These are phyloP conservation scores for Schizaphis graminum DNA, from an alignment of 2,888 invertebrate genomes.

Conservation along the genomic window DNA sequence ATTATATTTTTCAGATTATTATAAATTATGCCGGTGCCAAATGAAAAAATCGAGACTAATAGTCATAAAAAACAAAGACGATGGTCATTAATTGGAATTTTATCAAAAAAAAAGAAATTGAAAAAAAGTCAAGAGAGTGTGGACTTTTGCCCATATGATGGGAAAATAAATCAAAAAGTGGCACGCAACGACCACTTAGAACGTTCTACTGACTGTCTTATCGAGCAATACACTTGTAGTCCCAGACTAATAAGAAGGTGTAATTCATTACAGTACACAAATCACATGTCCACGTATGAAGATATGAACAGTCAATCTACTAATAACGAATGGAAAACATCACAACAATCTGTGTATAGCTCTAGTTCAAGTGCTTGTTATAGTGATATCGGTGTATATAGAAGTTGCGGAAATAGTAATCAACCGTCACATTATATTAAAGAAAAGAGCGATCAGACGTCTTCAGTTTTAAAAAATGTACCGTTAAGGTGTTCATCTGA, in stretches of 20 bases:
- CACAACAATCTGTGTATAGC: conserved; percentile 51
- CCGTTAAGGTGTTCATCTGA: conserved; percentile 44
- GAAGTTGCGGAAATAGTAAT: background rate
- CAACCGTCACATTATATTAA: background rate
- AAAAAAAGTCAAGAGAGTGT: conserved; percentile 62
- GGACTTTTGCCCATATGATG: conserved; percentile 59
- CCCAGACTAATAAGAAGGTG: conserved; percentile 57
- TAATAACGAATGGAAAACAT: conserved; percentile 49
- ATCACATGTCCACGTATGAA: conserved; percentile 10
- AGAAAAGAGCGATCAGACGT: background rate
- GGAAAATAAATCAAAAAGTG: conserved; percentile 55
- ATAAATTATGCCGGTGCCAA: conserved; percentile 48
- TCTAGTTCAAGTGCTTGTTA: conserved; percentile 45
- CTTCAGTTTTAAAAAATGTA: background rate
- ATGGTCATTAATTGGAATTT: conserved; percentile 57
- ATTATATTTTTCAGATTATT: conserved; percentile 38
- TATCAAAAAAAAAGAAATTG: conserved; percentile 56
- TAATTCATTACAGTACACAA: conserved; percentile 53
- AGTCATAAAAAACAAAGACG: conserved; percentile 54
- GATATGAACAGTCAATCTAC: conserved; percentile 3
- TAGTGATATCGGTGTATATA: conserved; percentile 41
- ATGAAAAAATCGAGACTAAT: conserved; percentile 24
- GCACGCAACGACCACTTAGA: conserved; percentile 25
- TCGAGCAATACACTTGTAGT: conserved; percentile 55
- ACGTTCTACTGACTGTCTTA: conserved; percentile 28